Percentiles rank a stretch among this genome's conserved stretches.
Evolutionary conservation across 2,888 invertebrate genomes (phyloP).

Genomic region (Endotricha flammealis): DNA sequence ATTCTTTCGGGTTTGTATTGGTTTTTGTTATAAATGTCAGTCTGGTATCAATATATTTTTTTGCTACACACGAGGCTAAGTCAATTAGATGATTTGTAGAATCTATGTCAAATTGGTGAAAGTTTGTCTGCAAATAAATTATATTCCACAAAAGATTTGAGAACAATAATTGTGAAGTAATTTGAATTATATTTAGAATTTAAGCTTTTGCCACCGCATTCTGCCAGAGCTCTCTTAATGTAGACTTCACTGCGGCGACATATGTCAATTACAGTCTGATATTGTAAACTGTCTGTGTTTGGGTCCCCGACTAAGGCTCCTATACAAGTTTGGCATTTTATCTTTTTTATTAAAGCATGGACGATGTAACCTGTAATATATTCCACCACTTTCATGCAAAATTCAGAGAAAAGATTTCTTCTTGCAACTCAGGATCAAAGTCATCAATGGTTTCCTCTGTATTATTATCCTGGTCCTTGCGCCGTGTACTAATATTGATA

Average conservation of each 20-base stretch:
- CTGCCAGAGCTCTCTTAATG: background rate
- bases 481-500: too few relatives aligned
- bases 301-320: too few relatives aligned
- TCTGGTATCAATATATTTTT: conserved; percentile 3
- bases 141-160: conserved; percentile 1
- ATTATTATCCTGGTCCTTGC: too few relatives aligned
- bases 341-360: conserved; percentile 5
- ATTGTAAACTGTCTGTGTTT: too few relatives aligned
- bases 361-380: conserved; percentile 9
- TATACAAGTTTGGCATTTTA: too few relatives aligned
- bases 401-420: too few relatives aligned
- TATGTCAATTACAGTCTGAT: conserved; percentile 4
- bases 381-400: conserved; percentile 4
- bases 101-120: conserved; percentile 7
- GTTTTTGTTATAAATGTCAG: conserved; percentile 3
- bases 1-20: conserved; percentile 1
- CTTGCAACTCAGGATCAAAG: too few relatives aligned
- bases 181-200: conserved; percentile 2
- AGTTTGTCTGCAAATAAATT: conserved; percentile 4
- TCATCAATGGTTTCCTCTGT: too few relatives aligned
- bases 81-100: conserved; percentile 2
- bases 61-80: background rate
- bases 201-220: background rate
- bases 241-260: conserved; percentile 9
- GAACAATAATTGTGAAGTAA: background rate